These are phyloP conservation scores for Polypedilum pembai DNA, from an alignment of 1,140 invertebrate species.

Conservation along the genomic window DNA sequence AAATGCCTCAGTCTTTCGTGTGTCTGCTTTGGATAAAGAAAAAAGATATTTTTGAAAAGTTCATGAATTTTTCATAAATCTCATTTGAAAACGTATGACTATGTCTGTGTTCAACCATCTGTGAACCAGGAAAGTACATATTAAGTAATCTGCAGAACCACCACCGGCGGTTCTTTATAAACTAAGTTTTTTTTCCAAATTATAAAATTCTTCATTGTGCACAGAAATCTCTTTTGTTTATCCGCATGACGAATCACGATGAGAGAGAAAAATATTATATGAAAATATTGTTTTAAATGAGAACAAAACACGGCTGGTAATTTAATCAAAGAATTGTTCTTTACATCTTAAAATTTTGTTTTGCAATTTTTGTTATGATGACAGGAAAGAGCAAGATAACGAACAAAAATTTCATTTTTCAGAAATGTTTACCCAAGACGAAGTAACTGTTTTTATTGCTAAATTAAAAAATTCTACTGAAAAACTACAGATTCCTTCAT, in stretches of 20 bases:
- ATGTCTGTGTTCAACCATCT: not conserved
- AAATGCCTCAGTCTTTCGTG: conserved; percentile 67
- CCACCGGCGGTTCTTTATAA: not conserved
- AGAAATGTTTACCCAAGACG: no score
- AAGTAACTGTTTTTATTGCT: no score
- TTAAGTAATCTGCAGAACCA: not conserved
- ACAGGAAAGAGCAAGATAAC: no score
- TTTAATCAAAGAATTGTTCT: no score
- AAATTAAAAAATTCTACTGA: no score
- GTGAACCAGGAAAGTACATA: conserved; percentile 9
- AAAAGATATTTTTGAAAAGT: conserved; percentile 30
- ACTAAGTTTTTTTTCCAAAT: not conserved
- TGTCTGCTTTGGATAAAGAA: conserved; percentile 36
- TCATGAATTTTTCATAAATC: not conserved
- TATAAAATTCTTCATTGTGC: not conserved
- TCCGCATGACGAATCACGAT: conserved; percentile 10
- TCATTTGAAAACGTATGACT: not conserved
- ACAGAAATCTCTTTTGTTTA: not conserved
- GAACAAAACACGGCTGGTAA: no score
- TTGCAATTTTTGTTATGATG: no score
- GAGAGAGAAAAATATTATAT: not conserved
- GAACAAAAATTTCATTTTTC: no score
- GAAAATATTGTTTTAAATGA: no score
- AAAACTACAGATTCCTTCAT: no score
- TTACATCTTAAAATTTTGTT: no score